Conservation (phyloP, 1,140 invertebrate species). For the Heliconius nattereri region DNA sequence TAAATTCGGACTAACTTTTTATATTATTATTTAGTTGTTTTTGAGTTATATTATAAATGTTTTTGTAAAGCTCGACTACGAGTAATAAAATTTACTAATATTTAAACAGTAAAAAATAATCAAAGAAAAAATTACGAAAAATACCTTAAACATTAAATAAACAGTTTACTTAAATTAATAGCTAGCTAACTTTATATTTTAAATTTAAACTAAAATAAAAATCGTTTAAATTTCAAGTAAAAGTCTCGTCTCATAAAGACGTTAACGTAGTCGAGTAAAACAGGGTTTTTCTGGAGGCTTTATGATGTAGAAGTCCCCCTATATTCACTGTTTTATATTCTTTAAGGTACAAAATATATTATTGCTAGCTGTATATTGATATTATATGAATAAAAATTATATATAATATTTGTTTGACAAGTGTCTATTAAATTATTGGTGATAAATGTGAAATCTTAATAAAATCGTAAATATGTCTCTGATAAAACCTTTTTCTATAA, state of each 20-base stretch:
- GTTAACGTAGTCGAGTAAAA: constrained; percentile 4
- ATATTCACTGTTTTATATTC: constrained; percentile 38
- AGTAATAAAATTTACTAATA: neutral
- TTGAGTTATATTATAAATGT: neutral
- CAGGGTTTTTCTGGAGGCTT: constrained; percentile 39
- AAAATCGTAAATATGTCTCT: too few relatives aligned
- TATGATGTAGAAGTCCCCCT: constrained; percentile 26
- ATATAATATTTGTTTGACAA: neutral
- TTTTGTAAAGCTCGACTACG: neutral
- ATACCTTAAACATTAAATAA: neutral
- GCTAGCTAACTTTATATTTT: neutral
- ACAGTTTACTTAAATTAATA: neutral
- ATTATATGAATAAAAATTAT: neutral
- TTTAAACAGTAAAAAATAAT: neutral
- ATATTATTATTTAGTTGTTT: neutral
- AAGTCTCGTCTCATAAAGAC: neutral
- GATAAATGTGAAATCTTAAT: too few relatives aligned
- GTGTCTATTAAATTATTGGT: neutral
- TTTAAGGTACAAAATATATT: constrained; percentile 32
- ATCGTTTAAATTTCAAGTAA: neutral
- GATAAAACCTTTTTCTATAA: neutral
- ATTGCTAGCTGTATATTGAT: neutral
- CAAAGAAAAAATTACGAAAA: neutral
- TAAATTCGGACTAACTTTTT: neutral
- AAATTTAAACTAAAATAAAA: neutral